Evolutionary conservation across 2,888 invertebrate species (phyloP).

Genomic region (Epinotia bilunana): DNA sequence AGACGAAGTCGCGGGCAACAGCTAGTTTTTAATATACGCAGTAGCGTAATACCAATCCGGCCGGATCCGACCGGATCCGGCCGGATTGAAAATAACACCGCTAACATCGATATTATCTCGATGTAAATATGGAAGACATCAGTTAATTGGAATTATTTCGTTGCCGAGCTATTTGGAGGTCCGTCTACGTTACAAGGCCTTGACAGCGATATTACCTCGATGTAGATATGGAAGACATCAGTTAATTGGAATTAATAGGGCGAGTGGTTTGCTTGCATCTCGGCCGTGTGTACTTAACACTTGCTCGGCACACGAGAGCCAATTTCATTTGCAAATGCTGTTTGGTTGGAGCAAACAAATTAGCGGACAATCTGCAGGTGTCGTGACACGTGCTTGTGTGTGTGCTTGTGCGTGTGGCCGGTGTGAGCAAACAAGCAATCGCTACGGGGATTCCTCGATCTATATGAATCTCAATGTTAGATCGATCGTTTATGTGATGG

Average conservation of each 20-base stretch:
- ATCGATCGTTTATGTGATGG: too few relatives aligned
- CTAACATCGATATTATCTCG: background rate
- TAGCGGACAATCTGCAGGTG: constrained; percentile 45
- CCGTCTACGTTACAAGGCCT: background rate
- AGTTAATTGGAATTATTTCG: constrained; percentile 25
- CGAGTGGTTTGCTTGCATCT: constrained; percentile 33
- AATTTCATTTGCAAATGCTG: constrained; percentile 43
- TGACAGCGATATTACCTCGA: background rate
- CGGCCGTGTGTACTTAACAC: constrained; percentile 35
- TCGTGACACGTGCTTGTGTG: constrained; percentile 23
- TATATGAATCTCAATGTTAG: too few relatives aligned
- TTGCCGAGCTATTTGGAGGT: background rate
- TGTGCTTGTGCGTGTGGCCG: background rate
- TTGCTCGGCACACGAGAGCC: constrained; percentile 30
- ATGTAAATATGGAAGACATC: background rate
- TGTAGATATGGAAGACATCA: background rate
- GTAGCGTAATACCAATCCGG: too few relatives aligned
- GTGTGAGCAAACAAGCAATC: constrained; percentile 8
- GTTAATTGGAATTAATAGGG: constrained; percentile 27
- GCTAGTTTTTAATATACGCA: too few relatives aligned
- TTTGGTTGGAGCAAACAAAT: constrained; percentile 39
- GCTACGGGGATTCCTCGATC: background rate
- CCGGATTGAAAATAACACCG: too few relatives aligned
- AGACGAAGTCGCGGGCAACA: too few relatives aligned
- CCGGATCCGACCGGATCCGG: too few relatives aligned